Evolutionary conservation across 2,888 invertebrate genomes (phyloP).

Genomic region (Hydrotaea diabolus): DNA sequence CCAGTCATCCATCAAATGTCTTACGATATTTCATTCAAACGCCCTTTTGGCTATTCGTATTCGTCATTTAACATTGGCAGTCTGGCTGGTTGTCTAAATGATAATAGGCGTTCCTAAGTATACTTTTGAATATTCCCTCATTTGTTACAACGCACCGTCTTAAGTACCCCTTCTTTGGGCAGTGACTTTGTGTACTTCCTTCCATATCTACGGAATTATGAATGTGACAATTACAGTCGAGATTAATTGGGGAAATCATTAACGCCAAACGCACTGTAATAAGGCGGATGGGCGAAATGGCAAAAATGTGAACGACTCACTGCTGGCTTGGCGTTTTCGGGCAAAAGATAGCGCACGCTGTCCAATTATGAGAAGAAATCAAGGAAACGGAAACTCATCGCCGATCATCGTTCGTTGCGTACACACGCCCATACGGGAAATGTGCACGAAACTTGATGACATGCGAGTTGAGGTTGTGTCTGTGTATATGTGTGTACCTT

Average conservation of each 20-base stretch:
- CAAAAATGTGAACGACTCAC: no score
- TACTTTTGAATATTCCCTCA: neutral
- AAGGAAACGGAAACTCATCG: slow-evolving; percentile 7
- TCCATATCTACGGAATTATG: slow-evolving; percentile 9
- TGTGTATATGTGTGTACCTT: neutral
- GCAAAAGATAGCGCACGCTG: neutral
- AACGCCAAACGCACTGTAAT: neutral
- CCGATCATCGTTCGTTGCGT: neutral
- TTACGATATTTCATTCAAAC: neutral
- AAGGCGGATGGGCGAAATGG: neutral
- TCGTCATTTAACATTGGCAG: neutral
- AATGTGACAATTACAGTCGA: slow-evolving; percentile 8
- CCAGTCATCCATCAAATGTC: neutral
- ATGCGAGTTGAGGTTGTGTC: neutral
- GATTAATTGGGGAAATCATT: neutral
- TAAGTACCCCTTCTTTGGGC: neutral
- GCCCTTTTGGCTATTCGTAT: neutral
- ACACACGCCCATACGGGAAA: neutral
- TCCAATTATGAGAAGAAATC: neutral
- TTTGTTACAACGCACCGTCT: neutral
- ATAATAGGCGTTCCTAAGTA: neutral
- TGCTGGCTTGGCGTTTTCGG: neutral
- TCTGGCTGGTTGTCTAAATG: neutral
- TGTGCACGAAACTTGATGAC: neutral
- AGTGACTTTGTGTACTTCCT: neutral